Base-by-base conservation (phyloP, 2,797 vertebrate genomes). In the Microctenopoma steveboyesi region DNA sequence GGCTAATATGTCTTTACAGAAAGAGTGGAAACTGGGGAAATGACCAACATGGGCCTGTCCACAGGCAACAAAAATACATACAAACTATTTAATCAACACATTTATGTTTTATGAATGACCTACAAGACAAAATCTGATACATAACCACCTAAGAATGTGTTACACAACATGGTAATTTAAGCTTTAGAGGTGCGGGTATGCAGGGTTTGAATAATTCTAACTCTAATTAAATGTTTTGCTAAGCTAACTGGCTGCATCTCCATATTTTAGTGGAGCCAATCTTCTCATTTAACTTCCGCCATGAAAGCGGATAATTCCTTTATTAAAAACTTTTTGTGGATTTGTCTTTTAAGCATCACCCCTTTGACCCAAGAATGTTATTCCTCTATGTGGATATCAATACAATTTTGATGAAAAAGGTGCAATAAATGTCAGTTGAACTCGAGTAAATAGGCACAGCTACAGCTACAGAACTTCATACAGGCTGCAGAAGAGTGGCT, bases 341-440 rank as follows among this genome's bases (percentile, higher is more conserved):
- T 33, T 18, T 35, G 37, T 58, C 37, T 33, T 64, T 45, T 13
- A 47, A 22, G 14, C 47, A 49, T 51, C 4, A 42, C 14, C 18
- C 55, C 51, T 33, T 56, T 3, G 74, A 87, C 83, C 74, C 25
- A 59, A 76, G 84, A 85, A 87, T 87, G 83, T 86, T 81, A 64
- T 69, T 74, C 77, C 72, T 83, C 69, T 51, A 52, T 10, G 4
- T 39, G 63, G 72, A 61, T 18, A 43, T 63, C 53, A 65, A 55
- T 69, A 57, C 82, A 71, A 77, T 59, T 67, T 74, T 75, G 40
- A 69, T n/a, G 35, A 66, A 54, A 12, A n/a, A 56, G 42, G 53
- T 81, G 79, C 83, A 81, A 81, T 82, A 70, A 79, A 35, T 56
- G 64, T 62, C 63, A 45, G 40, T 63, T 69, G 35, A 69, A 25